phyloP scores from a whole-genome alignment of 1,140 invertebrate genomes.

The Nebria ingens region DNA sequence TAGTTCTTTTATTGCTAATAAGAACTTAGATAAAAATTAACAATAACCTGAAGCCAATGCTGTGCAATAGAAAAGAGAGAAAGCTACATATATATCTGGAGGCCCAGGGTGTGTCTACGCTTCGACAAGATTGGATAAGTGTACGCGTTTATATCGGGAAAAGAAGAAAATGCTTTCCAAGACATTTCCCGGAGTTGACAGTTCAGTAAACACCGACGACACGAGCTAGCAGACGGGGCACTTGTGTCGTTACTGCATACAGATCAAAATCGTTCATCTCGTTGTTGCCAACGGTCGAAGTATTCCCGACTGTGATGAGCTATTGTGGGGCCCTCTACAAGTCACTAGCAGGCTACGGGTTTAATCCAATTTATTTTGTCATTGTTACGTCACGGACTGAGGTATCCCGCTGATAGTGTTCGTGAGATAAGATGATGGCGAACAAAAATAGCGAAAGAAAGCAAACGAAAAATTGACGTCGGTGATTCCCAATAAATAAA shows the following conservation, averaged over 20 bases:
- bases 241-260: conserved; percentile 5
- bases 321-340: conserved; percentile 30
- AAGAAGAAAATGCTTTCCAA: conserved; percentile 27
- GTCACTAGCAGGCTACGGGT: conserved; percentile 30
- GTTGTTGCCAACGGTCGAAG: conserved; percentile 17
- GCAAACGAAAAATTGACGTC: no score
- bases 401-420: conserved; percentile 1
- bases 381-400: conserved; percentile 29
- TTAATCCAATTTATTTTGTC: conserved; percentile 37
- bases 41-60: no score
- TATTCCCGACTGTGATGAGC: conserved; percentile 30
- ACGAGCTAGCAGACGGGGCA: conserved; percentile 15
- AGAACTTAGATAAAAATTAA: no score
- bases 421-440: not conserved
- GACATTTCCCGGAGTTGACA: conserved; percentile 32
- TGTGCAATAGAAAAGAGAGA: no score
- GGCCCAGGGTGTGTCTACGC: not conserved
- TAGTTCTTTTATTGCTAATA: no score
- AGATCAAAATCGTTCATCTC: not conserved
- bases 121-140: conserved; percentile 28
- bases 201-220: conserved; percentile 30
- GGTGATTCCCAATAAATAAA: no score
- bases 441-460: conserved; percentile 9
- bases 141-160: conserved; percentile 27
- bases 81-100: no score